Percentiles rank a stretch among this genome's conserved stretches.
Evolutionary conservation across 2,113 vertebrate species (phyloP).

Genomic region (Indicator maculatus): DNA sequence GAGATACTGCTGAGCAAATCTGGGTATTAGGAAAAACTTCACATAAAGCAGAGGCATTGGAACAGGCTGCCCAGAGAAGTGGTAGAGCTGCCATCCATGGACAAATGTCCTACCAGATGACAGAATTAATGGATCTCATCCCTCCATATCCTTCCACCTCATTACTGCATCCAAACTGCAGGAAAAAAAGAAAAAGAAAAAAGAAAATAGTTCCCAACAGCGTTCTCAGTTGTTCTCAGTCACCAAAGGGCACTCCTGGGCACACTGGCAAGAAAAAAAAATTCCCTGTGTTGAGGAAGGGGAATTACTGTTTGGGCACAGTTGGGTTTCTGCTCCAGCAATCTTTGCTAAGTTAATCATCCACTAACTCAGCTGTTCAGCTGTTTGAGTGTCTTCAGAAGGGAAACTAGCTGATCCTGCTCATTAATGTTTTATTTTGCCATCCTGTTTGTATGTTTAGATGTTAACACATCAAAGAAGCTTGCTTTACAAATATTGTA

Average conservation of each 20-base stretch:
- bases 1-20: no score
- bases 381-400: background rate
- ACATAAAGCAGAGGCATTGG: no score
- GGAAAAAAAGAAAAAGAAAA: background rate
- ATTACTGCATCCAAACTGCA: background rate
- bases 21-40: no score
- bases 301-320: background rate
- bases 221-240: background rate
- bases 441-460: background rate
- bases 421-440: constrained; percentile 12
- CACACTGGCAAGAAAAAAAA: background rate
- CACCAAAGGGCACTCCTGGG: background rate
- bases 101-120: background rate
- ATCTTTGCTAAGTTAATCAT: background rate
- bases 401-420: background rate
- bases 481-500: constrained; percentile 2
- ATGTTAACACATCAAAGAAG: background rate
- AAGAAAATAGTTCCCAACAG: background rate
- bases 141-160: background rate
- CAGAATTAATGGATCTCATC: background rate
- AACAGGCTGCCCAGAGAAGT: no score
- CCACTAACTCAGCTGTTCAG: background rate
- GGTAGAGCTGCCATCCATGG: no score
- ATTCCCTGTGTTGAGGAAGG: background rate
- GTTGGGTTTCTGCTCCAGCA: background rate